These are phyloP conservation scores for Litocranius walleri DNA, from an alignment of 2,113 vertebrate genomes.

Conservation along the genomic window DNA sequence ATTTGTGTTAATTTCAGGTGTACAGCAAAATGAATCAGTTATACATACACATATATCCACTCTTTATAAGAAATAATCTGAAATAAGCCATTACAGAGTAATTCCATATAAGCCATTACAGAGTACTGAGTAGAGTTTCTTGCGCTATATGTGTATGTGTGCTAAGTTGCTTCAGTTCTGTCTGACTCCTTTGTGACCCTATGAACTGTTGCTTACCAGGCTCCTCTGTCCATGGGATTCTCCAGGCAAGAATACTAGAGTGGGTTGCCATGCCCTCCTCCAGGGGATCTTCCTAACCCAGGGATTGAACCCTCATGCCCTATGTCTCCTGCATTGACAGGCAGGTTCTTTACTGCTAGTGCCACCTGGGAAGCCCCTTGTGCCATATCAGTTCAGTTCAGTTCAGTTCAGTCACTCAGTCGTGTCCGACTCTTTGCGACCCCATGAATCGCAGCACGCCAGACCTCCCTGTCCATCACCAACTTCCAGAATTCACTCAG, in stretches of 20 bases:
- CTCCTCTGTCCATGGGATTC: not conserved
- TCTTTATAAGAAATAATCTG: not conserved
- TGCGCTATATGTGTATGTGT: not conserved
- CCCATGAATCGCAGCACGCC: too few species aligned
- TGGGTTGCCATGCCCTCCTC: not conserved
- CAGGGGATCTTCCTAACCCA: not conserved
- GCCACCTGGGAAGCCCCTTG: not conserved
- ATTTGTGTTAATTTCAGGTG: not conserved
- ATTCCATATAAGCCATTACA: not conserved
- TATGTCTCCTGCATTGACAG: not conserved
- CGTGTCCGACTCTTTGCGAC: rapidly evolving
- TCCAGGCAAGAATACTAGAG: not conserved
- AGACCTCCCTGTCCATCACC: too few species aligned
- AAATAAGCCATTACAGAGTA: too few species aligned
- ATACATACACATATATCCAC: not conserved
- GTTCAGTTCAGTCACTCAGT: too few species aligned
- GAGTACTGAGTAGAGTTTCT: not conserved
- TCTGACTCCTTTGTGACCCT: not conserved
- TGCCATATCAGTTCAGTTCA: not conserved
- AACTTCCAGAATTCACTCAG: too few species aligned
- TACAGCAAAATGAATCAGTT: not conserved
- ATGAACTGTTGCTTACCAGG: not conserved
- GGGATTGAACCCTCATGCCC: not conserved
- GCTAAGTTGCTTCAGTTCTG: not conserved
- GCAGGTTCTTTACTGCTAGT: not conserved